Conservation (phyloP, 1,140 invertebrate species). For the Caenorhabditis tropicalis region DNA sequence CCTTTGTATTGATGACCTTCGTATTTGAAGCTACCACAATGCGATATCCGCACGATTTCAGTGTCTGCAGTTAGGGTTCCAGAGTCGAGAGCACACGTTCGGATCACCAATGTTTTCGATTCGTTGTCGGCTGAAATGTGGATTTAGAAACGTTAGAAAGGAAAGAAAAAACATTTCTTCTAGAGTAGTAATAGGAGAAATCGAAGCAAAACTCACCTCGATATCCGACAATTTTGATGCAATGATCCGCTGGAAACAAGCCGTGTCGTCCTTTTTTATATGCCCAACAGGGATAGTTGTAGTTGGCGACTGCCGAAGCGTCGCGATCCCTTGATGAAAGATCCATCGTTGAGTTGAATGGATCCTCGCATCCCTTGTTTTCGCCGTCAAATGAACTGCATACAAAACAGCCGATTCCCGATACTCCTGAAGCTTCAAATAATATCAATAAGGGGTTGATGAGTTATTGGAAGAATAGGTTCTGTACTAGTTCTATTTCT, state of each 20-base stretch:
- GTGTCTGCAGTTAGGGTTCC: constrained; percentile 74
- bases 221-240: constrained; percentile 88
- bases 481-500: too few relatives aligned
- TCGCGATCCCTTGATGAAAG: constrained; percentile 50
- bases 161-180: too few relatives aligned
- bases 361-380: constrained; percentile 88
- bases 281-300: constrained; percentile 89
- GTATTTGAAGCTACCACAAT: constrained; percentile 74
- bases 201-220: constrained; percentile 81
- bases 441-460: not conserved
- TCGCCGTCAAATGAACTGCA: constrained; percentile 87
- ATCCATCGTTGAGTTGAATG: constrained; percentile 80
- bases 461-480: not conserved
- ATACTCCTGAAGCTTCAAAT: constrained; percentile 67
- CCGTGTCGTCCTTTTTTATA: constrained; percentile 88
- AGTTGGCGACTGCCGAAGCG: constrained; percentile 80
- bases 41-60: constrained; percentile 73
- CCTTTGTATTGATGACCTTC: constrained; percentile 73
- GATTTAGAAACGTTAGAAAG: constrained; percentile 42
- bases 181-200: too few relatives aligned
- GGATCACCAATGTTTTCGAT: constrained; percentile 72
- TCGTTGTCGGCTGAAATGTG: constrained; percentile 68
- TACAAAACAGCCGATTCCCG: constrained; percentile 90
- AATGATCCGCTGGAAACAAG: constrained; percentile 92
- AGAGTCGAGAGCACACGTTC: constrained; percentile 76